phyloP scores from a whole-genome alignment of 1,140 invertebrate genomes.

The Saxidomus purpurata region DNA sequence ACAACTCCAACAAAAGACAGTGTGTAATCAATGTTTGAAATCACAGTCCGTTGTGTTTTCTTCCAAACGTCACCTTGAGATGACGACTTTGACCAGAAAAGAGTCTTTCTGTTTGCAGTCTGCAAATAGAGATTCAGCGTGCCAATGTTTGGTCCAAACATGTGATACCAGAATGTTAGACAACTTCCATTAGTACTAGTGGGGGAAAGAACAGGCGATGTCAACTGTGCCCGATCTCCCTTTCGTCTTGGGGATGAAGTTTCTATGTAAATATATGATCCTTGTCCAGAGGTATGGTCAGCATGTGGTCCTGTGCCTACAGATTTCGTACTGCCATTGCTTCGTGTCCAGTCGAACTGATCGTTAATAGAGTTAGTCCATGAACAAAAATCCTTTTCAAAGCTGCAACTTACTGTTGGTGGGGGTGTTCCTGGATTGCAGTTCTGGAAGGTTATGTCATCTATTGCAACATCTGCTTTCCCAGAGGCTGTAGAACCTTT shows the following conservation, averaged over 20 bases:
- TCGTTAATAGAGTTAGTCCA: constrained; percentile 76
- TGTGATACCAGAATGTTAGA: constrained; percentile 91
- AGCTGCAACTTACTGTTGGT: constrained; percentile 74
- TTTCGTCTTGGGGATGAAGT: constrained; percentile 74
- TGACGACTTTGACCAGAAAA: constrained; percentile 74
- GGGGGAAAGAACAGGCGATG: constrained; percentile 76
- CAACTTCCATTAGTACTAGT: constrained; percentile 77
- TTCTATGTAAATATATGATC: constrained; percentile 80
- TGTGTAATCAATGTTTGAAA: constrained; percentile 67
- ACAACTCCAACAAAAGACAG: constrained; percentile 74
- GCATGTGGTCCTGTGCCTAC: constrained; percentile 75
- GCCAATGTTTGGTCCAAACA: constrained; percentile 89
- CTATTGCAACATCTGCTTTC: constrained; percentile 77
- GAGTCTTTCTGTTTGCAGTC: constrained; percentile 55
- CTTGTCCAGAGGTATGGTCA: constrained; percentile 78
- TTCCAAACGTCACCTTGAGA: constrained; percentile 77
- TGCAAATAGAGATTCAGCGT: constrained; percentile 67
- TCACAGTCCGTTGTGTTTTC: constrained; percentile 69
- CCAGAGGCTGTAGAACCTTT: constrained; percentile 65
- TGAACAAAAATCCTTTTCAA: constrained; percentile 76
- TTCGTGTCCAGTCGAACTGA: constrained; percentile 79
- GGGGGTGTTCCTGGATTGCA: constrained; percentile 73
- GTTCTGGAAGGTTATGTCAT: constrained; percentile 80
- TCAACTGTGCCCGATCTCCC: constrained; percentile 91
- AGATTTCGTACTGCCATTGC: constrained; percentile 70